phyloP scores from a whole-genome alignment of 2,113 vertebrate species.

The Strigops habroptila region DNA sequence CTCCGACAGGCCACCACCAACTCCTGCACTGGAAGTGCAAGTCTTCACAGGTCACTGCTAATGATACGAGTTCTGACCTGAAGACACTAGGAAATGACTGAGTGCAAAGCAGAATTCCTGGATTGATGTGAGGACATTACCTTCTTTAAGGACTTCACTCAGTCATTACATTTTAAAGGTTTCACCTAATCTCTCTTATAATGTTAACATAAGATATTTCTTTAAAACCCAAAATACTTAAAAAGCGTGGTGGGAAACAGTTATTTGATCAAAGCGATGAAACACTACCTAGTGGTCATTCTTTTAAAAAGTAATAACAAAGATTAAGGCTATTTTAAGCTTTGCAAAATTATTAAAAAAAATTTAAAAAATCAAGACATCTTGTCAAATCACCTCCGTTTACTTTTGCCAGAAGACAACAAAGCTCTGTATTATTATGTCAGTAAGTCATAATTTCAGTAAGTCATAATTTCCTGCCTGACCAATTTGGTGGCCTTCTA shows the following conservation, averaged over 20 bases:
- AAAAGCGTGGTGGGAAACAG: accelerated
- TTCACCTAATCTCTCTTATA: accelerated
- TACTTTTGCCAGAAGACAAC: neutral
- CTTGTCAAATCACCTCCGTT: neutral
- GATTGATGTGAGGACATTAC: accelerated
- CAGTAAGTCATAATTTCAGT: too few relatives aligned
- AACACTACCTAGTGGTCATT: too few relatives aligned
- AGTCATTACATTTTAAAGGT: accelerated
- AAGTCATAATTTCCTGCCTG: too few relatives aligned
- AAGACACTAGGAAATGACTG: too few relatives aligned
- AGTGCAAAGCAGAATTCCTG: neutral
- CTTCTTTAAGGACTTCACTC: neutral
- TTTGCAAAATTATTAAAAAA: too few relatives aligned
- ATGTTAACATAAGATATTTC: too few relatives aligned
- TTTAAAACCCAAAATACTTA: neutral
- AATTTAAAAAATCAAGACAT: too few relatives aligned
- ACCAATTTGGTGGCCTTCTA: too few relatives aligned
- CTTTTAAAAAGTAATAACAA: neutral
- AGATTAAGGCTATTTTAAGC: neutral
- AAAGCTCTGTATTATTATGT: accelerated
- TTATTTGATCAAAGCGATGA: neutral
- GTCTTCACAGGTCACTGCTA: neutral
- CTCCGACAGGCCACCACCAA: too few relatives aligned
- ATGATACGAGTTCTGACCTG: neutral
- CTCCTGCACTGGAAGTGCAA: neutral